Base-by-base conservation (phyloP, 2,888 invertebrate species). In the Acleris holmiana region DNA sequence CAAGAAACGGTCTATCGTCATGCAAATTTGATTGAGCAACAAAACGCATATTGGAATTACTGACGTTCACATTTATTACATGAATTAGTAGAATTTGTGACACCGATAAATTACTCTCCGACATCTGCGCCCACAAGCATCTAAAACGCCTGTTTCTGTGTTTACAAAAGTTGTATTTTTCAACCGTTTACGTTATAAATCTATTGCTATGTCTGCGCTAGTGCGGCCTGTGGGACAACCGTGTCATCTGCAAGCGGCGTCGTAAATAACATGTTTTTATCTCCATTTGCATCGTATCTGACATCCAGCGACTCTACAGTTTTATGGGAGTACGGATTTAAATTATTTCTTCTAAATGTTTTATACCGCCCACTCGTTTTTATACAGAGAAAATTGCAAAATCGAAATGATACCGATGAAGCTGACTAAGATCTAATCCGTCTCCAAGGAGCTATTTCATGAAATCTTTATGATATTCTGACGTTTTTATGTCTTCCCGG, bases 181-280 rank as follows among this genome's bases (percentile, higher is more conserved):
- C 19, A 13, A 15, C 25, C 23, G 21, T 23, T 23, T 25, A 40
- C 15, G 41, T 59, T 54, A 64, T 59, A 64, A 58, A 54, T 64
- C 53, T 53, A 4, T 10, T 21, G 53, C n/a, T 47, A 8, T 54
- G 46, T 57, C 51, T 58, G 41, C 49, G 19, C 23, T 15, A 40
- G 40, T 47, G 29, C 49, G 17, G 19, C 35, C 51, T n/a, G 40
- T 19, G 19, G 48, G 35, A 51, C 35, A 29, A 29, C 35, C 46
- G 40, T 57, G 47, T 49, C 41, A 55, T 49, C 44, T 50, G 49
- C 49, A 50, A 35, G 54, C 21, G 65, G 54, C 50, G 44, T 35
- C 55, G 49, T 60, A 60, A 49, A 65, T 65, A 54, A 44, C 47
- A 23, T 10, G 18, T 46, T 49, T 64, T 50, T 55, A 55, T 29